Evolutionary conservation across 2,113 vertebrate genomes (phyloP), one percentile per base, ranked within the genome.

Genomic region (Ibidorhyncha struthersii): DNA sequence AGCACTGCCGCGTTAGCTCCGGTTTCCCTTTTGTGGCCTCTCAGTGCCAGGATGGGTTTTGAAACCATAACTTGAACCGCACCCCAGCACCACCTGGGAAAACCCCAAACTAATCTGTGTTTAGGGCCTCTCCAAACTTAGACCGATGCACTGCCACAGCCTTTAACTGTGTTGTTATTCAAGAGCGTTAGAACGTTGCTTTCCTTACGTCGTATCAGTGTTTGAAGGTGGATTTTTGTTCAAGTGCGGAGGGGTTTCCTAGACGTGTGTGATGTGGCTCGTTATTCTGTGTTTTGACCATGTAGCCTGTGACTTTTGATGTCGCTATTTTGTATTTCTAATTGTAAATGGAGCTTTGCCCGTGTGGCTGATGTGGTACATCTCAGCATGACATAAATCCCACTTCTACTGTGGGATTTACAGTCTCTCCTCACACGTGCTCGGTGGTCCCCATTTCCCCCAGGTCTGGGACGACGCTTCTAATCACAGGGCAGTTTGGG

Each of bases 181-280:
- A 19, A 8, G 30, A 45, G 34, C 8, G 43, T 45, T 43, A 59
- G n/a, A 38, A n/a, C 1, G 0, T 38, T 25, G 18, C 79, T 38
- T 71, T 47, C 82, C n/a, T 40, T 12, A 5, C 1, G 4, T 23
- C 0, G 0, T 45, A 32, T 50, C 40, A 14, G 30, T 77, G 79
- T 58, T 86, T 92, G 72, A 69, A 62, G 79, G 12, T 43, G 29
- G 1, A 9, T 65, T 25, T 62, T 40, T 20, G 62, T 49, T 71
- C 27, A 26, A 3, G 36, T 12, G 15, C n/a, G 30, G 59, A 73
- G 41, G 41, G 26, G 5, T 70, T 90, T 55, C 50, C 59, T 63
- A 2, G 3, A 5, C 15, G 47, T 25, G 58, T 43, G 59, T 86
- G 36, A 17, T 34, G 32, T 89, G 41, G 71, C 67, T 73, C 6